Base-by-base conservation (phyloP, 2,113 vertebrate species). In the Brevimyrus niger region DNA sequence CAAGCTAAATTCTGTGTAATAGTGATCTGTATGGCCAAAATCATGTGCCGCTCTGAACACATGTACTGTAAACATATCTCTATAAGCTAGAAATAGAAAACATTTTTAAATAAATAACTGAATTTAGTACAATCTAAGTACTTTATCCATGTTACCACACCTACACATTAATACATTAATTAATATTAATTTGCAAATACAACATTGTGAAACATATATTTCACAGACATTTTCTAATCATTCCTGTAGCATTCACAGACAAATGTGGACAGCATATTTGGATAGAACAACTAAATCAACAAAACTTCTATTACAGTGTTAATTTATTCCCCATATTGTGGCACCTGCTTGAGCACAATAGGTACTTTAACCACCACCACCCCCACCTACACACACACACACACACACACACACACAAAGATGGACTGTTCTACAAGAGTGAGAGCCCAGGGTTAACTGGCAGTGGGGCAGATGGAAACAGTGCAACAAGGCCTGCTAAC, bases 401-500 rank as follows among this genome's bases (percentile, higher is more conserved):
- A 84, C 42, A 47, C 17, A 17, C 80, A 3, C 42, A 47, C 17
- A 55, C 19, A 80, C 11, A 46, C 13, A 84, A 46, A 23, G 80
- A 38, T 73, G 47, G 61, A 46, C 44, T 73, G 31, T 53, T 4
- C 31, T 50, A 55, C 86, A 58, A 90, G 90, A 92, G 88, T 89
- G 90, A 90, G 76, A 82, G 46, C 87, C 48, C 47, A 48, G 76
- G 91, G 87, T 90, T 91, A 92, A 90, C 73, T 91, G 88, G 82
- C 85, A 92, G 53, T 42, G 89, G 89, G 73, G 90, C 93, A 93
- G 92, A 93, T 93, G 92, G 93, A 91, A 91, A 92, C 88, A 92
- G 92, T 44, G 76, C 53, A 87, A 87, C 38, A 44, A 87, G 87
- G 90, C 90, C 89, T 38, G 76, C 92, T 93, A 92, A 90, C 87